Evolutionary conservation across 1,140 invertebrate species (phyloP), one percentile per base, ranked within the genome.

Genomic region (Arctopsyche grandis): DNA sequence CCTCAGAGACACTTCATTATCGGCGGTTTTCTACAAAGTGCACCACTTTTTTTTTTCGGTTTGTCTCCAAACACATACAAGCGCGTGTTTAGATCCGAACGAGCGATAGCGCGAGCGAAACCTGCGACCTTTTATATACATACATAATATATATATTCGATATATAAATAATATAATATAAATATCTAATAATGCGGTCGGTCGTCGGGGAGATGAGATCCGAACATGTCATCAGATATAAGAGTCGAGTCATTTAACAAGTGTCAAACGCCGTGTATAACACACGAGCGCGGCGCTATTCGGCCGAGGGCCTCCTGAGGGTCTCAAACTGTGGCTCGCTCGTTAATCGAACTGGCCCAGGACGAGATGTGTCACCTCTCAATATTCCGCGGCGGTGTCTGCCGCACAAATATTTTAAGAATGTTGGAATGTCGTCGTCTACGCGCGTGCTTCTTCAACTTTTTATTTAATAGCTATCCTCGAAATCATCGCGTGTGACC

Each of bases 151-250:
- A n/a, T 38, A 38, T 38, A 38, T 38, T 38, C 29, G 29, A 24
- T 26, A 22, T 21, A 10, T 60, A 21, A 5, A 16, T 60, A 22
- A 22, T 66, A 14, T 66, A 66, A 66, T 19, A 19, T 19, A 60
- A 9, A 21, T 52, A 69, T 38, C 10, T 78, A 43, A 77, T 77
- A 44, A 66, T 69, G n/a, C 19, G n/a, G 58, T 69, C 56, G 21
- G 9, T 66, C 43, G 58, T 24, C 63, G 9, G 69, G 66, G 63
- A 60, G 80, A 77, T 69, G 58, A 21, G 63, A 60, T 24, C 74
- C 58, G 52, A 73, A 81, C 80, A 75, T 81, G 80, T 79, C 80
- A 81, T 81, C 80, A 81, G 80, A 81, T 81, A 79, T 77, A 76
- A 73, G 46, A 73, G 48, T 38, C 71, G 76, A 79, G 52, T 77